Percentiles rank a stretch among this genome's conserved stretches.
Conservation (phyloP, 2,113 vertebrate genomes). For the Prunella himalayana region DNA sequence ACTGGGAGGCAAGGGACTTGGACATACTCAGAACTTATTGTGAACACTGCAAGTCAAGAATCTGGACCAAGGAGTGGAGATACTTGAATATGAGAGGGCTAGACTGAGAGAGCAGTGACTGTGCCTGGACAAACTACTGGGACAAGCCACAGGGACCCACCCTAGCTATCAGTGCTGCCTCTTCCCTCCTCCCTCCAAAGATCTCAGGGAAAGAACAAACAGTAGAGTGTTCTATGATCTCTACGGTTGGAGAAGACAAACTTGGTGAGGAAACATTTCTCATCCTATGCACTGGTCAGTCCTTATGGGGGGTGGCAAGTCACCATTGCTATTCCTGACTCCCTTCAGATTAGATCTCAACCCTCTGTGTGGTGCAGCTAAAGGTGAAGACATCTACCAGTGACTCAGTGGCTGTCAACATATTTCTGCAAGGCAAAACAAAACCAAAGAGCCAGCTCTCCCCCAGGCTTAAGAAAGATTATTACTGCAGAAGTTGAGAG, state of each 20-base stretch:
- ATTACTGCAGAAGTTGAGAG: neutral
- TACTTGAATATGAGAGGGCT: neutral
- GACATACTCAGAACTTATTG: neutral
- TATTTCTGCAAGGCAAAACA: neutral
- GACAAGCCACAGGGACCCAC: neutral
- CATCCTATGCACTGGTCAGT: rapidly evolving
- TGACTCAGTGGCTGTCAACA: neutral
- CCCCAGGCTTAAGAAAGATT: neutral
- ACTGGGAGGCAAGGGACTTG: neutral
- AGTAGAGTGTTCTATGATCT: neutral
- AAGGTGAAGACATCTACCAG: neutral
- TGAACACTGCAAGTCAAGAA: neutral
- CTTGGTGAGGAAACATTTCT: neutral
- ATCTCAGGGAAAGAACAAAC: neutral
- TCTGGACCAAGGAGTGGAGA: neutral
- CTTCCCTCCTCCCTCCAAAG: neutral
- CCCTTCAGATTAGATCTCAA: neutral
- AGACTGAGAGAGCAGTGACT: neutral
- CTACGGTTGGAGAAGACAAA: neutral
- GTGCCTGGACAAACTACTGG: neutral
- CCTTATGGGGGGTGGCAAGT: neutral
- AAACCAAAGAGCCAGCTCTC: neutral
- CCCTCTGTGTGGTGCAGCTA: neutral
- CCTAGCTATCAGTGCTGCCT: neutral
- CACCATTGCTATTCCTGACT: neutral